phyloP scores from a whole-genome alignment of 2,888 invertebrate genomes.

The Omphaloscelis lunosa region DNA sequence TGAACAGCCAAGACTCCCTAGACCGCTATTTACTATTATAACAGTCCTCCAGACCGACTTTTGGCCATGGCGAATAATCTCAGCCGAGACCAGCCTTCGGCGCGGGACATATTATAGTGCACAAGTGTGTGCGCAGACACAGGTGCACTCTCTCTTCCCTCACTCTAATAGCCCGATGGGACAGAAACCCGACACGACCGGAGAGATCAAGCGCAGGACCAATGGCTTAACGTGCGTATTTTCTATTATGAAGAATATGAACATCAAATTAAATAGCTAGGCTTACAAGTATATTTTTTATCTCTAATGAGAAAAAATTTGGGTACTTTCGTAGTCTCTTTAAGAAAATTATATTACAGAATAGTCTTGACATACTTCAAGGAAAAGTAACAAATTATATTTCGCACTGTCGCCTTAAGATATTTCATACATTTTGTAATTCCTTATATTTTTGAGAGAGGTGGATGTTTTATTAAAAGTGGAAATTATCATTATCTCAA shows the following conservation, averaged over 20 bases:
- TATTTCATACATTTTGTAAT: constrained; percentile 5
- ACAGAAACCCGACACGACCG: no score
- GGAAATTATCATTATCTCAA: background rate
- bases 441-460: background rate
- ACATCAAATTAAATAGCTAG: background rate
- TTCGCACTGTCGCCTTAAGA: background rate
- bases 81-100: no score
- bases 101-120: no score
- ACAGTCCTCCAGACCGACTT: no score
- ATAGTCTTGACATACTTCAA: constrained; percentile 9
- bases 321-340: background rate
- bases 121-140: no score
- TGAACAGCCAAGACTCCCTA: no score
- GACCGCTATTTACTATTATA: no score
- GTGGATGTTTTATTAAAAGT: background rate
- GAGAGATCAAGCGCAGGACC: no score
- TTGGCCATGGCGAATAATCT: no score
- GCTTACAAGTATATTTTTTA: background rate
- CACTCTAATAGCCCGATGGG: no score
- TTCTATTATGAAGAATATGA: background rate
- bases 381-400: constrained; percentile 21
- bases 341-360: background rate
- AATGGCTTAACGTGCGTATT: no score
- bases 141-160: no score
- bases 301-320: background rate